Evolutionary conservation across 2,113 vertebrate species (phyloP), one percentile per base, ranked within the genome.

Genomic region (Aviceda subcristata): DNA sequence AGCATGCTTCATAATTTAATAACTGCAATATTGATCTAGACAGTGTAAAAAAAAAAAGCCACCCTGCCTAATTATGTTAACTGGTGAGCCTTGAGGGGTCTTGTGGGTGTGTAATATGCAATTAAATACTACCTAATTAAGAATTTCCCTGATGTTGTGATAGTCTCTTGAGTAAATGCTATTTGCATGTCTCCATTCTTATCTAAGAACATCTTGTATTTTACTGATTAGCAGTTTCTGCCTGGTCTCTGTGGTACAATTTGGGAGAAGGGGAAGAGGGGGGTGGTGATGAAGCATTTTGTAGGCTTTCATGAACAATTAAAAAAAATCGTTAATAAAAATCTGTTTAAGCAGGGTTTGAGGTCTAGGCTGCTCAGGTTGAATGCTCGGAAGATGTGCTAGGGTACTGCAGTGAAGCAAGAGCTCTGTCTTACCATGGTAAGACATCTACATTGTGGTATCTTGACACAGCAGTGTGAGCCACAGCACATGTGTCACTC

Each of bases 51-150:
- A 67, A 75, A 82, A 71, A 73, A 51, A 43, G 1, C 3, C 26
- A 80, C 73, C 7, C 62, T 87, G 69, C 62, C 66, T 91, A 85
- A 91, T 96, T 94, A 82, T 67, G 62, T 82, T 94, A 97, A 96
- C 80, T 75, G 76, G 39, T 81, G 80, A 96, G 92, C 83, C 89
- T 92, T 94, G 89, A 95, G 84, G 91, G 89, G 73, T 94, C 91
- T 94, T 87, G 91, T 0, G 48, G 86, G 53, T 76, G 66, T 90
- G 62, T 92, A 89, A 91, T 20, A 10, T 94, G 77, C 94, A 97
- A 96, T 97, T 97, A 95, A 97, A 91, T 82, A 57, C 57, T 66
- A 32, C 48, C 92, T 96, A 89, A 97, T 97, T 94, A 96, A 92
- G 83, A 96, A 86, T 94, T 95, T 91, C 83, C 86, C 80, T 87